Percentiles rank a stretch among this genome's conserved stretches.
Evolutionary conservation across 2,888 invertebrate species (phyloP).

Genomic region (Diloba caeruleocephala): DNA sequence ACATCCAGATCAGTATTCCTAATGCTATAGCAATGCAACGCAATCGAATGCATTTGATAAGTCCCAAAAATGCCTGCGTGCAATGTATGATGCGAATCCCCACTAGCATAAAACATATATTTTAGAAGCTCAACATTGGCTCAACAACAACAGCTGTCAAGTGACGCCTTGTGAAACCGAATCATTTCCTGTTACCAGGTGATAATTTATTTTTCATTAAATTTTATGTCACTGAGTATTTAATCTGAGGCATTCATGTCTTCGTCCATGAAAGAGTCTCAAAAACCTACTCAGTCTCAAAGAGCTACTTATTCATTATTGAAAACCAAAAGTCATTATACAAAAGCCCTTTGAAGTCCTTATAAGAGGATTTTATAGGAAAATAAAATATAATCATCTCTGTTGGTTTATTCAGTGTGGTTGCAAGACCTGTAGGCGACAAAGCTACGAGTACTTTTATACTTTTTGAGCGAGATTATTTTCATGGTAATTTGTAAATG

Average conservation of each 20-base stretch:
- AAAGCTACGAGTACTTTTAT: slow-evolving; percentile 8
- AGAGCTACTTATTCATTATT: slow-evolving; percentile 33
- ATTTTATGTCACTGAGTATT: slow-evolving; percentile 2
- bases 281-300: too few relatives aligned
- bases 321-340: slow-evolving; percentile 32
- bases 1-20: too few relatives aligned
- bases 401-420: slow-evolving; percentile 18
- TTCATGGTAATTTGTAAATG: slow-evolving; percentile 1
- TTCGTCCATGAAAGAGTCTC: slow-evolving; percentile 21
- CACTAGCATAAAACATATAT: too few relatives aligned
- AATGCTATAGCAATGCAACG: too few relatives aligned
- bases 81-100: too few relatives aligned
- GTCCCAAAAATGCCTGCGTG: too few relatives aligned
- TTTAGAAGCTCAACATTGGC: too few relatives aligned
- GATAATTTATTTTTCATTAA: too few relatives aligned
- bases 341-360: slow-evolving; percentile 38
- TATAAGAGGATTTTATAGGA: slow-evolving; percentile 43
- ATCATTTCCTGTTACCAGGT: too few relatives aligned
- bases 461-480: slow-evolving; percentile 8
- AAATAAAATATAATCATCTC: slow-evolving; percentile 32
- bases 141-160: too few relatives aligned
- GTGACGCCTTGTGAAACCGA: too few relatives aligned
- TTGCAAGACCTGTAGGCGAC: slow-evolving; percentile 4
- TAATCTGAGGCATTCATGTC: slow-evolving; percentile 2
- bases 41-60: too few relatives aligned